These are phyloP conservation scores for Furcifer pardalis DNA, from an alignment of 2,797 vertebrate genomes.

Conservation along the genomic window DNA sequence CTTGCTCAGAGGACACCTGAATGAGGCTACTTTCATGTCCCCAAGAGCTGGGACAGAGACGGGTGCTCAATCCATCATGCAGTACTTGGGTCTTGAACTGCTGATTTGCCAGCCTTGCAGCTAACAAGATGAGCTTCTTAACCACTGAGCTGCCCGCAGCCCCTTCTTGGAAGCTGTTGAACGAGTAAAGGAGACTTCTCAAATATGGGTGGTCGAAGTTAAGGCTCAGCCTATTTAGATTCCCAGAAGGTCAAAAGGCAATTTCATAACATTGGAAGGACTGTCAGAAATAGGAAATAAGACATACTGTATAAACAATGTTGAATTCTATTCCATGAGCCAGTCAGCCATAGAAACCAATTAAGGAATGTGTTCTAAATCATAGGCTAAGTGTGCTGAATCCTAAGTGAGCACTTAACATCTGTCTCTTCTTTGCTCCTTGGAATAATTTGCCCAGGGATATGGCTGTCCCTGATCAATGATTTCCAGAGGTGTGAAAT, in stretches of 20 bases:
- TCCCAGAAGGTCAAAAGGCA: constrained; percentile 28
- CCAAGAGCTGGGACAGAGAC: too few species aligned
- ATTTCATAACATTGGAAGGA: constrained; percentile 48
- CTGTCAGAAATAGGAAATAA: constrained; percentile 42
- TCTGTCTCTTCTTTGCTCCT: neutral
- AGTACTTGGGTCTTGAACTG: too few species aligned
- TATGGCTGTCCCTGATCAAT: too few species aligned
- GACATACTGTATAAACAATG: constrained; percentile 59
- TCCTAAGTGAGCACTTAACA: constrained; percentile 57
- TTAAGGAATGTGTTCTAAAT: constrained; percentile 73
- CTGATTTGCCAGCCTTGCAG: too few species aligned
- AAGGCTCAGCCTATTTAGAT: constrained; percentile 26
- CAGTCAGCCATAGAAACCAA: constrained; percentile 73
- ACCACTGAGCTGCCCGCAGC: too few species aligned
- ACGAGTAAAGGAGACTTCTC: neutral
- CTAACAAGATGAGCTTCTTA: too few species aligned
- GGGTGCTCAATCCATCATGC: too few species aligned
- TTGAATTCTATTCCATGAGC: constrained; percentile 44
- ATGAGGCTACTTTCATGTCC: too few species aligned
- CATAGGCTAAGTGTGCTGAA: constrained; percentile 58
- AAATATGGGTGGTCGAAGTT: constrained; percentile 27
- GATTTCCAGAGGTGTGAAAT: too few species aligned
- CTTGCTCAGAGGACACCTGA: too few species aligned
- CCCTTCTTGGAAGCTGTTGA: neutral
- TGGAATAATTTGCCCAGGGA: neutral